Conservation (phyloP, 2,797 vertebrate genomes). For the Micromesistius poutassou region DNA sequence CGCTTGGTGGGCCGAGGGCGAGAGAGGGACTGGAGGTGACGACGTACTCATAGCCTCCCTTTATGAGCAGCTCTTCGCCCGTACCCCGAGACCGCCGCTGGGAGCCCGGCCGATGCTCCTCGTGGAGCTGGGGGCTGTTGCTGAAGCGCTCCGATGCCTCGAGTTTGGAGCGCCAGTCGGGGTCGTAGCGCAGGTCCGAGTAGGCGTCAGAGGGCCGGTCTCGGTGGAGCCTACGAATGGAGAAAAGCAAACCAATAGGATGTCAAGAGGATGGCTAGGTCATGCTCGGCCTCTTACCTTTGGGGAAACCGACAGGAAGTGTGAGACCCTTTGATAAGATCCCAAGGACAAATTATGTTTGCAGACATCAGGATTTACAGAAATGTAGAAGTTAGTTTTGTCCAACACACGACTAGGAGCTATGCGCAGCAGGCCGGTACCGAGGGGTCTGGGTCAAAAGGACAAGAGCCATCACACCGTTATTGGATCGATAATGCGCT, state of each 20-base stretch:
- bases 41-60: constrained; percentile 31
- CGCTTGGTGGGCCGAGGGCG: constrained; percentile 14
- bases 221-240: constrained; percentile 44
- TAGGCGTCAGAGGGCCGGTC: constrained; percentile 49
- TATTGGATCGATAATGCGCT: constrained; percentile 62
- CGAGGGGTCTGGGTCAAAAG: constrained; percentile 53
- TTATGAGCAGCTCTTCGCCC: constrained; percentile 22
- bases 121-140: not conserved
- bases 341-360: constrained; percentile 10
- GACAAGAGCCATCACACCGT: constrained; percentile 62
- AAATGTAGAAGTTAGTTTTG: constrained; percentile 14
- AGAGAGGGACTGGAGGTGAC: constrained; percentile 26
- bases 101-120: constrained; percentile 1
- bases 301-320: not conserved
- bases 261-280: not conserved
- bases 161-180: constrained; percentile 69
- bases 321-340: not conserved
- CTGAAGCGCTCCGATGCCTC: constrained; percentile 29
- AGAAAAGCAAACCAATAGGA: constrained; percentile 18
- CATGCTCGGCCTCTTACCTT: not conserved
- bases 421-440: constrained; percentile 25
- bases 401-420: constrained; percentile 17
- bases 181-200: constrained; percentile 33
- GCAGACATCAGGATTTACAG: constrained; percentile 25
- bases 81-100: constrained; percentile 26